These are phyloP conservation scores for Cephus spinipes DNA, from an alignment of 2,888 invertebrate species.

Conservation along the genomic window DNA sequence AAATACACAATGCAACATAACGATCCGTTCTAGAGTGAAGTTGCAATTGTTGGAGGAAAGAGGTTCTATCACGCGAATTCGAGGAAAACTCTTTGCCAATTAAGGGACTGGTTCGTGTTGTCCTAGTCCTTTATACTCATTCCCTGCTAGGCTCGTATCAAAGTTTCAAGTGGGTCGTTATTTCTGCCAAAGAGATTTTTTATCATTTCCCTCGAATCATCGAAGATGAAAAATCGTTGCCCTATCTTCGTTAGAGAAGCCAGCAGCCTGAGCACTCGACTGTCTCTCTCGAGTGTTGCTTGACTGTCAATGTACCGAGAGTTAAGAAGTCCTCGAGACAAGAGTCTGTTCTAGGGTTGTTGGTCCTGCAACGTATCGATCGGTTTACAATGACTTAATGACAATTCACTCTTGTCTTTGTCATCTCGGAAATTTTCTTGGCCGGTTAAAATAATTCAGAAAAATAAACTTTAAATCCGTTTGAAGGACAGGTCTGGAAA, in stretches of 20 bases:
- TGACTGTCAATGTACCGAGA: not conserved
- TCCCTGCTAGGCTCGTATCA: not conserved
- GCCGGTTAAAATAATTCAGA: accelerated
- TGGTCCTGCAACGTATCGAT: not conserved
- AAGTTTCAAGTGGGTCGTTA: not conserved
- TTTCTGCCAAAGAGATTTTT: not conserved
- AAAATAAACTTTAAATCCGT: not conserved
- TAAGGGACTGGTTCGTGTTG: not conserved
- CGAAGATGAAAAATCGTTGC: not conserved
- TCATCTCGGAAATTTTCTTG: not conserved
- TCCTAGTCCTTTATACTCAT: not conserved
- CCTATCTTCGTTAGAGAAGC: not conserved
- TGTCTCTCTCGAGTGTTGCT: not conserved
- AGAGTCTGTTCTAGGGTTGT: not conserved
- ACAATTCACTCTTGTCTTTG: not conserved
- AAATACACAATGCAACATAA: slow-evolving; percentile 2
- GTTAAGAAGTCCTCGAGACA: not conserved
- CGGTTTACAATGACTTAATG: not conserved
- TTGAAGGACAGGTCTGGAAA: not conserved
- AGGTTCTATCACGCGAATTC: not conserved
- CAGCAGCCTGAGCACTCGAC: not conserved
- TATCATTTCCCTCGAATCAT: not conserved
- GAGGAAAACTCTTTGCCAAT: not conserved
- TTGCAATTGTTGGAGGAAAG: not conserved
- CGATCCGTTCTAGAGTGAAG: not conserved